A percentile compares a stretch with the other conserved stretches of the same genome.
These are phyloP conservation scores for Scaptomyza parva DNA, from an alignment of 2,888 invertebrate genomes.

Conservation along the genomic window DNA sequence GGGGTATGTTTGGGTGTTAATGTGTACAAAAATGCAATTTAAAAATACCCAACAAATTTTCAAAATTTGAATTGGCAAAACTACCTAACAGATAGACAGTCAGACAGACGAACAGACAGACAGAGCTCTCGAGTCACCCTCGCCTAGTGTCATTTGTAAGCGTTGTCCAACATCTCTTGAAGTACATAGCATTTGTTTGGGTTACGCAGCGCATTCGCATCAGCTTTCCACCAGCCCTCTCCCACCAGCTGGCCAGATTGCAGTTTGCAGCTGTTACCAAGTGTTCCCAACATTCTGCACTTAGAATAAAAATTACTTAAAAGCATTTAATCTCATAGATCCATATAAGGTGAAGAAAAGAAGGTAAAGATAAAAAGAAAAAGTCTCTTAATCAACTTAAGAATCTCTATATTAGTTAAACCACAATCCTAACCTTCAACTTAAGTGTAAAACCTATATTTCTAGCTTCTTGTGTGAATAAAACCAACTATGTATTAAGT, in stretches of 20 bases:
- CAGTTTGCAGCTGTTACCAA: slow-evolving; percentile 1
- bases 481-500: too few species aligned
- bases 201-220: slow-evolving; percentile 19
- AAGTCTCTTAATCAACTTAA: too few species aligned
- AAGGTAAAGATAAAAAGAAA: too few species aligned
- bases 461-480: too few species aligned
- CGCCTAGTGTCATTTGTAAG: slow-evolving; percentile 64
- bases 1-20: slow-evolving; percentile 1
- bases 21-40: slow-evolving; percentile 54
- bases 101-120: background rate
- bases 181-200: slow-evolving; percentile 54
- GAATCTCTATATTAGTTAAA: too few species aligned
- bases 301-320: background rate
- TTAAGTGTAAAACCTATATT: too few species aligned
- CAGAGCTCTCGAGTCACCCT: slow-evolving; percentile 18
- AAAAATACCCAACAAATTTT: slow-evolving; percentile 61
- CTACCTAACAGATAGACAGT: slow-evolving; percentile 38
- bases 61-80: slow-evolving; percentile 65
- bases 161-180: slow-evolving; percentile 50
- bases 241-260: background rate
- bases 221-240: slow-evolving; percentile 1
- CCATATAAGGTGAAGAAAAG: too few species aligned
- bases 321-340: too few species aligned
- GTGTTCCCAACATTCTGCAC: background rate
- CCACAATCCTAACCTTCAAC: too few species aligned